A percentile compares a stretch with the other conserved stretches of the same genome.
Evolutionary conservation across 2,888 invertebrate genomes (phyloP).

Genomic region (Melipona beecheii): DNA sequence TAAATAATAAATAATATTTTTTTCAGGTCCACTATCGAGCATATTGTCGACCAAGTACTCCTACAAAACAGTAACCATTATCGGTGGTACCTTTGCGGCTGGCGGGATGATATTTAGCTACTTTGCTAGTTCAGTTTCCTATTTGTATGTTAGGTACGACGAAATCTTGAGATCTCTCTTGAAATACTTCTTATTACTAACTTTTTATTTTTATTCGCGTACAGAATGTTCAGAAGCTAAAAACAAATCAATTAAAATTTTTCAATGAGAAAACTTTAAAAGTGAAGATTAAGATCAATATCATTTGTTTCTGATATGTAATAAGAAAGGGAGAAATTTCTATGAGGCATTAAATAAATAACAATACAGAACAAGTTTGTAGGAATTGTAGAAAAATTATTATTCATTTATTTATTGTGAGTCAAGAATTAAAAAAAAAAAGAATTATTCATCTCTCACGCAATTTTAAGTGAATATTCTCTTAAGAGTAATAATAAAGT

Average conservation of each 20-base stretch:
- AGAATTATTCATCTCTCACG: neutral
- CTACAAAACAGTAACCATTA: constrained; percentile 91
- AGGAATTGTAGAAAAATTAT: too few species aligned
- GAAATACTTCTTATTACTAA: neutral
- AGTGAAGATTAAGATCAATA: neutral
- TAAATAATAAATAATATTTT: constrained; percentile 67
- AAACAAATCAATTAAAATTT: neutral
- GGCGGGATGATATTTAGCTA: constrained; percentile 93
- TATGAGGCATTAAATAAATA: too few species aligned
- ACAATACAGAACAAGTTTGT: too few species aligned
- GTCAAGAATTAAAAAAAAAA: too few species aligned
- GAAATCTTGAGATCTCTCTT: neutral
- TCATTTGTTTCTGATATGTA: too few species aligned
- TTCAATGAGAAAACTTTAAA: neutral
- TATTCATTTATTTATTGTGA: too few species aligned
- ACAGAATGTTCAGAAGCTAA: neutral
- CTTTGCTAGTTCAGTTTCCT: constrained; percentile 91
- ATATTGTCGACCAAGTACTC: constrained; percentile 93
- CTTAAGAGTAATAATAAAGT: too few species aligned
- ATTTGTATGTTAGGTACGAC: constrained; percentile 90
- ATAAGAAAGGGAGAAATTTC: too few species aligned
- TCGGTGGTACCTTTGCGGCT: constrained; percentile 93
- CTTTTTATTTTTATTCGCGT: neutral
- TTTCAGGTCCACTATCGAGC: constrained; percentile 93
- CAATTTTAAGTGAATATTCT: neutral